These are phyloP conservation scores for Lagodon rhomboides DNA, from an alignment of 2,797 vertebrate species.

Conservation along the genomic window DNA sequence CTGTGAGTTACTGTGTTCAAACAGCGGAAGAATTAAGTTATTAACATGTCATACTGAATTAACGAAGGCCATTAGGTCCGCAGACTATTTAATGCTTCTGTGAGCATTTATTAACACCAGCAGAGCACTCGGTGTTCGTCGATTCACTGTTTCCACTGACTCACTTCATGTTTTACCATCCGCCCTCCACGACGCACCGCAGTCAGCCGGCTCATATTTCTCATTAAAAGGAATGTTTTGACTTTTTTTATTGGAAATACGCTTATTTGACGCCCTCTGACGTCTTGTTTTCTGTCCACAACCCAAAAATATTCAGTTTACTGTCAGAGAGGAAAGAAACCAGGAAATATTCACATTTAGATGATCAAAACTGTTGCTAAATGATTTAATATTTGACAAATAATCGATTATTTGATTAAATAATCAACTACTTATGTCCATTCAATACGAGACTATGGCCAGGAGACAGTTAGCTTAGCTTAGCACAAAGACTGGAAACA, in stretches of 20 bases:
- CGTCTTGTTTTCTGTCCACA: too few species aligned
- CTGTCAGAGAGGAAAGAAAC: too few species aligned
- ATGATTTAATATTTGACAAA: too few species aligned
- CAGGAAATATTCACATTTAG: too few species aligned
- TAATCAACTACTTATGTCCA: too few species aligned
- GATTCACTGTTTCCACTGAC: slow-evolving; percentile 27
- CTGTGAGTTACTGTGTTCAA: slow-evolving; percentile 18
- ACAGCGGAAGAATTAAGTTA: slow-evolving; percentile 25
- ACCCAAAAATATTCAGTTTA: too few species aligned
- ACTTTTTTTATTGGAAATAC: not conserved
- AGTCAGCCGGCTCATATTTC: not conserved
- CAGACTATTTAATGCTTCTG: slow-evolving; percentile 36
- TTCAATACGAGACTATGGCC: not conserved
- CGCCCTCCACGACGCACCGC: not conserved
- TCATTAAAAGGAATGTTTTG: not conserved
- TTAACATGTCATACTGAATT: slow-evolving; percentile 43
- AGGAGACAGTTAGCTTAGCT: not conserved
- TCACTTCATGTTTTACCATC: not conserved
- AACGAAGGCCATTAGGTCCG: slow-evolving; percentile 35
- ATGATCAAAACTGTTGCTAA: too few species aligned
- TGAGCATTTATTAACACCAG: slow-evolving; percentile 45
- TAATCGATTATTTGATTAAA: too few species aligned
- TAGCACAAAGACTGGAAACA: not conserved
- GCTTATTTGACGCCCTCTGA: not conserved
- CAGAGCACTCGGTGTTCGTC: slow-evolving; percentile 16